Evolutionary conservation across 2,797 vertebrate species (phyloP).

Genomic region (Alcedo quadribrachys): DNA sequence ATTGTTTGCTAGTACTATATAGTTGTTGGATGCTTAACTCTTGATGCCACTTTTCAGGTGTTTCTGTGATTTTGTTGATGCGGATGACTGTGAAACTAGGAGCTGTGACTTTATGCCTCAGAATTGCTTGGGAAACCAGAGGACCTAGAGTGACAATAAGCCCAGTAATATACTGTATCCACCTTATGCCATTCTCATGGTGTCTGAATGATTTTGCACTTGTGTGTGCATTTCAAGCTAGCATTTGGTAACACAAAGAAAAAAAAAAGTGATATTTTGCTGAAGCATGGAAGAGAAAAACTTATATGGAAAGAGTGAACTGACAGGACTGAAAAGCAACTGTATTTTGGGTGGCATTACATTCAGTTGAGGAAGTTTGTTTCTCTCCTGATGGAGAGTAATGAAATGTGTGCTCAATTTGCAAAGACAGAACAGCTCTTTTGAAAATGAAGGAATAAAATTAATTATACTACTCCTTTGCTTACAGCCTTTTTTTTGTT

Average conservation of each 20-base stretch:
- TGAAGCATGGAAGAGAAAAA: slow-evolving; percentile 16
- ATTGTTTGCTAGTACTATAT: background rate
- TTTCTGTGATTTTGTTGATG: background rate
- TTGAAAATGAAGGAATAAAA: background rate
- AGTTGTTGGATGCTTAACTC: background rate
- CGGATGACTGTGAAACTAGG: background rate
- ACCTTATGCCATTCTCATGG: accelerated
- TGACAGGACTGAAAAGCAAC: slow-evolving; percentile 1
- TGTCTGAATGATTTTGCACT: background rate
- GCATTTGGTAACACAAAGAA: background rate
- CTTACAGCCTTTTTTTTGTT: background rate
- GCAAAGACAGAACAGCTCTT: background rate
- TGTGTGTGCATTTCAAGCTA: background rate
- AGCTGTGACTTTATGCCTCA: background rate
- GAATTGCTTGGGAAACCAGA: background rate
- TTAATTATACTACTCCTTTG: background rate
- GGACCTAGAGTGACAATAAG: background rate
- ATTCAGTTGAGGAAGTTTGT: background rate
- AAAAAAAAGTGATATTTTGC: background rate
- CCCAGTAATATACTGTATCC: background rate
- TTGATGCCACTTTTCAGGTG: background rate
- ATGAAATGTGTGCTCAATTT: slow-evolving; percentile 10
- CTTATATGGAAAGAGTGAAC: background rate
- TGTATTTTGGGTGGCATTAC: background rate
- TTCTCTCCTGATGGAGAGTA: background rate